Evolutionary conservation across 2,797 vertebrate genomes (phyloP).

Genomic region (Platyrinchus mystaceus): DNA sequence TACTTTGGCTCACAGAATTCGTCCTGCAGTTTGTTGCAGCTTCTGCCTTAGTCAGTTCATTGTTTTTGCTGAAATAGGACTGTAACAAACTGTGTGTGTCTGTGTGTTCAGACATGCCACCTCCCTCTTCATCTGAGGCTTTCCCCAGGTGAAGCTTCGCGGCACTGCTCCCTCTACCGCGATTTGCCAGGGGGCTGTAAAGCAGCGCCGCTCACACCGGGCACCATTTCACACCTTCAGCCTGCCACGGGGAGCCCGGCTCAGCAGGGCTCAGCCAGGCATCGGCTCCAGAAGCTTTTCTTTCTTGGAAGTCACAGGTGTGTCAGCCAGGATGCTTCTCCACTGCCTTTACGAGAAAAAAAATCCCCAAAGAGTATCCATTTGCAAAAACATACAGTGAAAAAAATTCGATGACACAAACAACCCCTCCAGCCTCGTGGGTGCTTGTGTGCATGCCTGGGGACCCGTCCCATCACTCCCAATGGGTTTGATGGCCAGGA

Average conservation of each 20-base stretch:
- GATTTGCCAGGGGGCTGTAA: not conserved
- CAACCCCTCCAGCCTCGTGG: fast-evolving
- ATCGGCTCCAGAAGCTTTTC: not conserved
- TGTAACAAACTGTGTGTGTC: not conserved
- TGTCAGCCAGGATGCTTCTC: not conserved
- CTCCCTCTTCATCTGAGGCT: not conserved
- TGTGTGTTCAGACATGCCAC: not conserved
- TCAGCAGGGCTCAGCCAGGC: not conserved
- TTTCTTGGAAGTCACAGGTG: not conserved
- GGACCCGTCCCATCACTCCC: fast-evolving
- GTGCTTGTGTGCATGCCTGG: fast-evolving
- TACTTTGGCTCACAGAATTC: not conserved
- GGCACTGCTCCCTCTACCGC: not conserved
- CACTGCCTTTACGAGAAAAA: not conserved
- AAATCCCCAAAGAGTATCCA: fast-evolving
- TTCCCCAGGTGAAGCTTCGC: not conserved
- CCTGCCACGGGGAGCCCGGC: not conserved
- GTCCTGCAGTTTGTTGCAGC: not conserved
- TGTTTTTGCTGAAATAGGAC: not conserved
- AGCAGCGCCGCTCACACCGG: fast-evolving
- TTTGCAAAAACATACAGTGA: not conserved
- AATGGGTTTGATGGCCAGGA: not conserved
- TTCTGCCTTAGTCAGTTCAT: not conserved
- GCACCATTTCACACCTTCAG: not conserved
- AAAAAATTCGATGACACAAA: not conserved